Conservation (phyloP, 2,888 invertebrate genomes). For the Drosophila algonquin region DNA sequence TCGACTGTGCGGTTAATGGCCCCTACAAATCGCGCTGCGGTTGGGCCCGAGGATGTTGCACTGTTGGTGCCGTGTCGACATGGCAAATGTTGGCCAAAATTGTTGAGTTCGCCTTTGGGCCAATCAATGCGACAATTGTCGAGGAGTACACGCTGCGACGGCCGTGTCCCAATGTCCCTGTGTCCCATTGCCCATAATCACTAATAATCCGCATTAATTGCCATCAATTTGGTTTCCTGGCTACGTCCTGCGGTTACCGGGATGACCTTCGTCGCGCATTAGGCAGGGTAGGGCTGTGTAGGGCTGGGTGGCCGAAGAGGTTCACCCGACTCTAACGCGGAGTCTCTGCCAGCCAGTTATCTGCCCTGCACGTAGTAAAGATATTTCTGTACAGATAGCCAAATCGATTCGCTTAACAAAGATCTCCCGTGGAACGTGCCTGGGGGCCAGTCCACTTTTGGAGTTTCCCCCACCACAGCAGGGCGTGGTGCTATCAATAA, state of each 20-base stretch:
- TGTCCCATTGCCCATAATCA: slow-evolving; percentile 50
- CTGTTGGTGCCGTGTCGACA: slow-evolving; percentile 12
- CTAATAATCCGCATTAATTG: slow-evolving; percentile 72
- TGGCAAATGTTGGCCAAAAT: slow-evolving; percentile 17
- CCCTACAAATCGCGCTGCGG: slow-evolving; percentile 55
- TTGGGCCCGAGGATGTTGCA: slow-evolving; percentile 40
- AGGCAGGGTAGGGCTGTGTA: background rate
- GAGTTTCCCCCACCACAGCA: background rate
- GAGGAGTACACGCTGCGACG: slow-evolving; percentile 26
- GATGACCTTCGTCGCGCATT: slow-evolving; percentile 49
- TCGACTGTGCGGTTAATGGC: slow-evolving; percentile 49
- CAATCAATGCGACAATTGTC: slow-evolving; percentile 75
- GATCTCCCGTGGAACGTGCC: background rate
- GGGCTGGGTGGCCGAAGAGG: slow-evolving; percentile 18
- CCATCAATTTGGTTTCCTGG: slow-evolving; percentile 52
- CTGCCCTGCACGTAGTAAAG: background rate
- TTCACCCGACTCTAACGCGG: background rate
- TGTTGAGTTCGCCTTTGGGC: slow-evolving; percentile 75
- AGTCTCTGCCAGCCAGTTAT: background rate
- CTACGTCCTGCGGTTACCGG: slow-evolving; percentile 54
- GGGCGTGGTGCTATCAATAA: background rate
- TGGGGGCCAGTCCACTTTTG: background rate
- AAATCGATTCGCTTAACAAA: background rate
- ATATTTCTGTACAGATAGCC: background rate
- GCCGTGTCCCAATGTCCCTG: background rate